Evolutionary conservation across 2,797 vertebrate species (phyloP).

Genomic region (Coregonus suidteri): DNA sequence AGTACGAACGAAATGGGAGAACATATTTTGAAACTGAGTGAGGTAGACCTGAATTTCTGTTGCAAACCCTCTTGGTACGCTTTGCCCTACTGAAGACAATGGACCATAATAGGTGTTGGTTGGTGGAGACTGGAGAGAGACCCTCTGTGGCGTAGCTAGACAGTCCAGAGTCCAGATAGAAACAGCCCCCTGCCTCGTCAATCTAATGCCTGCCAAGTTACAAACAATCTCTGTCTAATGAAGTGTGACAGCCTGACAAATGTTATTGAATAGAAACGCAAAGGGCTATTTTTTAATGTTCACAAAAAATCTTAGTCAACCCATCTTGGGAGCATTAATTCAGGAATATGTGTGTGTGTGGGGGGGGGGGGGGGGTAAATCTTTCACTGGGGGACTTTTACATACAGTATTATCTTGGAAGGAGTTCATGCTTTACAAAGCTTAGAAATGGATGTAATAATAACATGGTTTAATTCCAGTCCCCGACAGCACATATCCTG

Average conservation of each 20-base stretch:
- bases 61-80: background rate
- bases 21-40: background rate
- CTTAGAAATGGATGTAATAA: background rate
- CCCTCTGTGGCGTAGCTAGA: background rate
- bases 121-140: background rate
- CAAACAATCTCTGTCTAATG: background rate
- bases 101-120: background rate
- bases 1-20: background rate
- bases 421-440: background rate
- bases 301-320: background rate
- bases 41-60: background rate
- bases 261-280: background rate
- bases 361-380: background rate
- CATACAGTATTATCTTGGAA: background rate
- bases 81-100: background rate
- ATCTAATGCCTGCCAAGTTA: background rate
- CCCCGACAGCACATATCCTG: background rate
- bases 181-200: background rate
- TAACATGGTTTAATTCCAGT: background rate
- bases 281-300: background rate
- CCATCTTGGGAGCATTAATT: background rate
- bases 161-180: background rate
- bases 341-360: background rate
- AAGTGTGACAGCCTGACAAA: background rate
- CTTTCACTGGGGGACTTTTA: background rate